These are phyloP conservation scores for Drosophila suzukii DNA, from an alignment of 1,140 invertebrate species.

Conservation along the genomic window DNA sequence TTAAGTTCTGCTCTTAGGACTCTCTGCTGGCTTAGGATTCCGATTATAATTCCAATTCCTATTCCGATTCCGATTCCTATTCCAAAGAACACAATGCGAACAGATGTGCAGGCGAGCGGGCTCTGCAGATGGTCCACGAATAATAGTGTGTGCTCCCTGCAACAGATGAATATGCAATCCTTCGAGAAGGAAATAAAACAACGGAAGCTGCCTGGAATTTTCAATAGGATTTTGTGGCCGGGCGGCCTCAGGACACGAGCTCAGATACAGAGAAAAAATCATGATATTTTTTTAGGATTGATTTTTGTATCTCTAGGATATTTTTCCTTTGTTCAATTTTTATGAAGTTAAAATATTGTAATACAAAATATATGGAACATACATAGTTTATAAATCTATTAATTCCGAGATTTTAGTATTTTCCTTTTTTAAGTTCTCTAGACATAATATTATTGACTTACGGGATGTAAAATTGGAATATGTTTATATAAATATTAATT, in stretches of 20 bases:
- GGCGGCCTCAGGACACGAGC: constrained; percentile 26
- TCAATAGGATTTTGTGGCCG: constrained; percentile 49
- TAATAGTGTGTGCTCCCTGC: constrained; percentile 30
- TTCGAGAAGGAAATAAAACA: constrained; percentile 49
- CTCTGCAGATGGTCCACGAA: constrained; percentile 29
- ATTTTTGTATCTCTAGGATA: not conserved
- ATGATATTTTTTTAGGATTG: not conserved
- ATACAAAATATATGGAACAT: too few relatives aligned
- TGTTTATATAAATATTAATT: not conserved
- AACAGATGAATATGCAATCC: constrained; percentile 63
- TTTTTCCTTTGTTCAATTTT: too few relatives aligned
- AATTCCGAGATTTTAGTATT: too few relatives aligned
- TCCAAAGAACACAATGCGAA: constrained; percentile 56
- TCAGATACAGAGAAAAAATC: not conserved
- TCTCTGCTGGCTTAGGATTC: constrained; percentile 42
- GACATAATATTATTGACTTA: too few relatives aligned
- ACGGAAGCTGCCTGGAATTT: constrained; percentile 48
- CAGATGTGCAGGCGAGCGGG: constrained; percentile 69
- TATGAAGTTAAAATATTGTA: too few relatives aligned
- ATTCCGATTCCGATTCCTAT: constrained; percentile 1
- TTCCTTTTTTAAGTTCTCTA: too few relatives aligned
- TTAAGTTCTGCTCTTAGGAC: constrained; percentile 54
- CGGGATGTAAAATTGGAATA: too few relatives aligned
- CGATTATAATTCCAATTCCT: not conserved
- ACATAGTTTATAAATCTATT: too few relatives aligned